Evolutionary conservation across 2,113 vertebrate species (phyloP), one percentile per base, ranked within the genome.

Genomic region (Dicentrarchus labrax): DNA sequence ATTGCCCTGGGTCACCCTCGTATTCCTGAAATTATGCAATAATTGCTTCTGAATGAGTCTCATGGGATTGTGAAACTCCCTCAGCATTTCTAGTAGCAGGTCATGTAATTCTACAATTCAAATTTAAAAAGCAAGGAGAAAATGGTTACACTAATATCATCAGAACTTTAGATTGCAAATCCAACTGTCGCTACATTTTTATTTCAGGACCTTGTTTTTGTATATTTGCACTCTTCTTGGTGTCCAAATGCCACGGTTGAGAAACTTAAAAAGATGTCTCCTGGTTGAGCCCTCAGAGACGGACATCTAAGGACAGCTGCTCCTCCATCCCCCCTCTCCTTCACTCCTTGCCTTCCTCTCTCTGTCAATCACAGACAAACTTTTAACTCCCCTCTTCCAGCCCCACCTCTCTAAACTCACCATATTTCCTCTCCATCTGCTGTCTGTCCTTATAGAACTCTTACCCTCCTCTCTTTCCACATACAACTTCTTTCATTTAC

Each of bases 261-360:
- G 80, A 85, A 88, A 79, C 66, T 82, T 69, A 53, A 88, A 30
- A 85, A 74, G 87, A 75, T 76, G 81, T 78, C 72, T 87, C 74
- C 39, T 73, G 72, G 74, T 73, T 84, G 65, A 90, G 84, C 76
- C 74, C 62, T 67, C 12, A 59, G 83, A 90, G 79, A 80, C 82
- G 76, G 84, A 90, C 79, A 85, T 88, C 82, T 87, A 70, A 92
- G 57, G 86, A 89, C 93, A 94, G 91, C 90, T 93, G 92, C 92
- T 84, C 72, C 50, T 60, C 48, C 62, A 47, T 47, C 64, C 67
- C 73, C 67, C 59, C 12, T 15, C n/a, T 51, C 47, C 51, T 76
- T 43, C 47, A 50, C 57, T 79, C 61, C 68, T 74, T 78, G 15
- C 54, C 57, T 83, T 83, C 68, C 75, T 47, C 80, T 47, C 64